Conservation (phyloP, 2,888 invertebrate genomes). For the Leucania comma region DNA sequence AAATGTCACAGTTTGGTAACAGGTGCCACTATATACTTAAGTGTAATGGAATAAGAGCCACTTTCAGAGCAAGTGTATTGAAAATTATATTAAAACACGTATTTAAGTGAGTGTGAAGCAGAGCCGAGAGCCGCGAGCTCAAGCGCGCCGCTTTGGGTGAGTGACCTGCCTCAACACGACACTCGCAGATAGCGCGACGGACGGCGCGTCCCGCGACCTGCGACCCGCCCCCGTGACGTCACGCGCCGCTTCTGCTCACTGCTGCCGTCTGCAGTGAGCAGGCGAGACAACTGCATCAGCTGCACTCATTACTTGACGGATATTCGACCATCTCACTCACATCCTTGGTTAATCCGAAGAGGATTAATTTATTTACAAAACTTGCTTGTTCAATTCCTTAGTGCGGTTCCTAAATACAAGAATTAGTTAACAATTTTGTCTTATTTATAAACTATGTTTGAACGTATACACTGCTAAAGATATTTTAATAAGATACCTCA, state of each 20-base stretch:
- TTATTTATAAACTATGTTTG: no score
- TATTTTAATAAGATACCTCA: no score
- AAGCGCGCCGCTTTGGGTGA: slow-evolving; percentile 19
- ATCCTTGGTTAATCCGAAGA: neutral
- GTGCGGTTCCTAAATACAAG: neutral
- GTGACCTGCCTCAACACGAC: slow-evolving; percentile 48
- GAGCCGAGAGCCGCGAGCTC: neutral
- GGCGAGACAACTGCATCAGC: neutral
- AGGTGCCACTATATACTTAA: no score
- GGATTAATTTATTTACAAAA: neutral
- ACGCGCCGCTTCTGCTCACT: neutral
- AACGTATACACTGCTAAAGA: no score
- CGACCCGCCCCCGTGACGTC: slow-evolving; percentile 24
- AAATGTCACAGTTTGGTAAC: no score
- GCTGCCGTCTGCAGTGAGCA: no score
- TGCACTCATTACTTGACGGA: neutral
- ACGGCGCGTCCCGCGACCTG: neutral
- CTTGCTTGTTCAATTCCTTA: neutral
- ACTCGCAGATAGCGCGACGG: slow-evolving; percentile 23
- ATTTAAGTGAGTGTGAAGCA: slow-evolving; percentile 5
- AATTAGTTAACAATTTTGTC: no score
- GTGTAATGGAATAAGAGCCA: no score
- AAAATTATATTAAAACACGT: neutral
- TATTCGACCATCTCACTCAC: neutral
- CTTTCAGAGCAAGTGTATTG: no score